phyloP scores from a whole-genome alignment of 2,888 invertebrate genomes.

The Chymomyza fuscimana region DNA sequence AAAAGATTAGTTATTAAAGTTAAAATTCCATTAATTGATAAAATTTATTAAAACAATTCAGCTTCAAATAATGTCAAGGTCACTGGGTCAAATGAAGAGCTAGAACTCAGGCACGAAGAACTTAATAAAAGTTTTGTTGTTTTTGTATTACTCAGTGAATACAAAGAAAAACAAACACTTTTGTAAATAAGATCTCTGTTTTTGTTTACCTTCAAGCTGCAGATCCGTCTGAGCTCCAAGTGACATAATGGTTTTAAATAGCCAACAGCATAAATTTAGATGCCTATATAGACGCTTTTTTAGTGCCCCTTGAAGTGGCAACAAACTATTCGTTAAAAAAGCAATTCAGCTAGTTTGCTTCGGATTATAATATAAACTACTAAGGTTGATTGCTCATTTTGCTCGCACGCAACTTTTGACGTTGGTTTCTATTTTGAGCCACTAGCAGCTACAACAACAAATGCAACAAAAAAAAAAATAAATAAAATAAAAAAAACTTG shows the following conservation, averaged over 20 bases:
- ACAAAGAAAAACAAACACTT: neutral
- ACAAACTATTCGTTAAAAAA: slow-evolving; percentile 1
- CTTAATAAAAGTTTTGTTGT: no score
- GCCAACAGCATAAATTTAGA: neutral
- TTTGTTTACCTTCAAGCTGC: neutral
- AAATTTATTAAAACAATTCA: no score
- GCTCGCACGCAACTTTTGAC: slow-evolving; percentile 60
- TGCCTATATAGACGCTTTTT: neutral
- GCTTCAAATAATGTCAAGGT: no score
- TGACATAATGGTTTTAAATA: neutral
- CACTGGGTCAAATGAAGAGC: no score
- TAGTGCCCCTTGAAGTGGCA: neutral
- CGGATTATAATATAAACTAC: slow-evolving; percentile 39
- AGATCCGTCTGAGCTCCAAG: neutral
- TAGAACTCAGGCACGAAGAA: no score
- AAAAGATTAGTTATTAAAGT: no score
- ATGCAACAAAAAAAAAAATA: slow-evolving; percentile 17
- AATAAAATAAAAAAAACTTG: slow-evolving; percentile 1
- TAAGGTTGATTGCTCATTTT: slow-evolving; percentile 59
- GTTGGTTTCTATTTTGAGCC: slow-evolving; percentile 41
- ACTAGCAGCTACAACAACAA: slow-evolving; percentile 15
- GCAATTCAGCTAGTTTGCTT: slow-evolving; percentile 40
- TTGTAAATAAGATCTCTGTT: slow-evolving; percentile 14
- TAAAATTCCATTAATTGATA: no score
- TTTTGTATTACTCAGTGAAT: no score